Evolutionary conservation across 2,113 vertebrate species (phyloP).

Genomic region (Eubucco bourcierii): DNA sequence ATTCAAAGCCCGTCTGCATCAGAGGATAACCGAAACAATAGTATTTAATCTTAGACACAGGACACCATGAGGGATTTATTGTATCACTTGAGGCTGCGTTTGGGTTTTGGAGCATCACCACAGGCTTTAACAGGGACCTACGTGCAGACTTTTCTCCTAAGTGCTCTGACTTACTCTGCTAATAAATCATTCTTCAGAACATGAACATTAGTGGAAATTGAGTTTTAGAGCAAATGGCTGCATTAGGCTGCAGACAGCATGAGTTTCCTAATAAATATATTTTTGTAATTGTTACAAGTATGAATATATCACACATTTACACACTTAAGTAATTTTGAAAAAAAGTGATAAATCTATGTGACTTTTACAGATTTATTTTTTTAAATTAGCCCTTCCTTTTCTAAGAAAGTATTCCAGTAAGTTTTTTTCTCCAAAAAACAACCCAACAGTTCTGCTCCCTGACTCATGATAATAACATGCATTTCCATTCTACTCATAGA

Average conservation of each 20-base stretch:
- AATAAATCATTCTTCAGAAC: not conserved
- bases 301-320: not conserved
- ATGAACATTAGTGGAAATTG: not conserved
- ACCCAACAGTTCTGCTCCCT: not conserved
- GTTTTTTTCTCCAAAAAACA: not conserved
- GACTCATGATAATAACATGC: not conserved
- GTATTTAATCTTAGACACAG: not conserved
- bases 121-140: not conserved
- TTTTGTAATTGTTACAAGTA: not conserved
- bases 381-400: not conserved
- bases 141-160: not conserved
- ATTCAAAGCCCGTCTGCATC: not conserved
- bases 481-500: not conserved
- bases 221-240: not conserved
- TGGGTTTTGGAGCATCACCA: not conserved
- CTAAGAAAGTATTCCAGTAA: not conserved
- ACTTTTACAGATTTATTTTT: not conserved
- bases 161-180: not conserved
- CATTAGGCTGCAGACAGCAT: not conserved
- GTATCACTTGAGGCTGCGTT: not conserved
- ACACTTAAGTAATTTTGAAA: not conserved
- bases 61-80: not conserved
- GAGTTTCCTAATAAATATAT: not conserved
- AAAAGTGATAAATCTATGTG: not conserved
- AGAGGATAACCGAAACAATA: not conserved